Evolutionary conservation across 53 echinoderm and acorn worm species (phyloP), one percentile per base, ranked within the genome.

Genomic region (Echinarachnius parma): DNA sequence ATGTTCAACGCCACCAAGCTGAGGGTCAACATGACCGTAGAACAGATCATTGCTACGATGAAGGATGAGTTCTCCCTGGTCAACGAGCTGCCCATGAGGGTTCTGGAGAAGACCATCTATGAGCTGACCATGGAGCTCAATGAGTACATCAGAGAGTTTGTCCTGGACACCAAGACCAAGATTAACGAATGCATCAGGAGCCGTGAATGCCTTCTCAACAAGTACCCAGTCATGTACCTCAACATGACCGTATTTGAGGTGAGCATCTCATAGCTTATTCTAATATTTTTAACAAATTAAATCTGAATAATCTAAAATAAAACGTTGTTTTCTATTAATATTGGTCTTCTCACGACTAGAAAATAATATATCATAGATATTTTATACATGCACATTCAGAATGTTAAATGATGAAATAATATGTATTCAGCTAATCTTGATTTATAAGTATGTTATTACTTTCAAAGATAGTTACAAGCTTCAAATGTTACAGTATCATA

Each of bases 191-290:
- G 55, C 57, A 54, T 72, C 55, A 54, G 28, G 57, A 28, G 37
- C 20, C 55, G 42, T 9, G 18, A 23, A 18, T 78, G 77, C 75
- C 21, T 78, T 28, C 33, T 94, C 68, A 94, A 94, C 81, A 90
- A 53, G 48, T 90, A 90, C 46, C 61, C 84, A 46, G 42, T 81
- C 59, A 63, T 69, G 57, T 90, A 80, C 45, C 48, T 81, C 36
- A 80, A 81, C 30, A 86, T 67, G 84, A 90, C 83, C 34, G 28
- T 87, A 8, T 74, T 83, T 60, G 87, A 90, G 81, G 94, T 94
- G 28, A 79, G 80, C 54, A 70, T n/a, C 21, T n/a, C n/a, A n/a
- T n/a, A n/a, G n/a, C n/a, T n/a, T n/a, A n/a, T n/a, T n/a, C n/a
- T n/a, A n/a, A n/a, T n/a, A n/a, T n/a, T n/a, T n/a, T n/a, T n/a